Evolutionary conservation across 2,888 invertebrate genomes (phyloP).

Genomic region (Scaeva pyrastri): DNA sequence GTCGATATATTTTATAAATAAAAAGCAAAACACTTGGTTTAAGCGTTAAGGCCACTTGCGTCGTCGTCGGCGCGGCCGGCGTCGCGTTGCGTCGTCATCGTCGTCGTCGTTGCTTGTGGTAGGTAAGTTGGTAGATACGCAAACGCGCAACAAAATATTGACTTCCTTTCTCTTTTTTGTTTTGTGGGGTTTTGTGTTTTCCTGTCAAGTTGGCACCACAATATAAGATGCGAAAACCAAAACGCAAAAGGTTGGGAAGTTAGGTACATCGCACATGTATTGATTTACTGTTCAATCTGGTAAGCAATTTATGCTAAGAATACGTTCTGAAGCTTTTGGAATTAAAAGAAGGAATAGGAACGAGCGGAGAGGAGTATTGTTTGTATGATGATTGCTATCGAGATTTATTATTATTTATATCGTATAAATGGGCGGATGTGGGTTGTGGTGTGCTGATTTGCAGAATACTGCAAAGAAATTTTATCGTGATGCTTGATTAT

Average conservation of each 20-base stretch:
- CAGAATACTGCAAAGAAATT: no score
- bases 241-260: constrained; percentile 31
- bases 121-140: constrained; percentile 11
- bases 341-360: neutral
- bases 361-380: neutral
- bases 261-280: neutral
- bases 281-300: constrained; percentile 41
- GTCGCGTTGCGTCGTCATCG: neutral
- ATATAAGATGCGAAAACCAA: constrained; percentile 40
- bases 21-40: constrained; percentile 39
- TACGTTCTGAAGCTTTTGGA: neutral
- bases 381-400: constrained; percentile 18
- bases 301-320: constrained; percentile 28
- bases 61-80: neutral
- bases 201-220: constrained; percentile 13
- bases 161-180: constrained; percentile 65
- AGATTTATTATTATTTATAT: constrained; percentile 1
- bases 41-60: constrained; percentile 36
- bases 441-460: constrained; percentile 21
- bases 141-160: constrained; percentile 21
- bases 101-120: constrained; percentile 28
- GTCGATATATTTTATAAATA: constrained; percentile 55
- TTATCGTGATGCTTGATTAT: no score
- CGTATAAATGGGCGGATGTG: constrained; percentile 29
- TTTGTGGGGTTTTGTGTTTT: neutral